Base-by-base conservation (phyloP, 2,797 vertebrate genomes). In the Tokudaia muenninki region DNA sequence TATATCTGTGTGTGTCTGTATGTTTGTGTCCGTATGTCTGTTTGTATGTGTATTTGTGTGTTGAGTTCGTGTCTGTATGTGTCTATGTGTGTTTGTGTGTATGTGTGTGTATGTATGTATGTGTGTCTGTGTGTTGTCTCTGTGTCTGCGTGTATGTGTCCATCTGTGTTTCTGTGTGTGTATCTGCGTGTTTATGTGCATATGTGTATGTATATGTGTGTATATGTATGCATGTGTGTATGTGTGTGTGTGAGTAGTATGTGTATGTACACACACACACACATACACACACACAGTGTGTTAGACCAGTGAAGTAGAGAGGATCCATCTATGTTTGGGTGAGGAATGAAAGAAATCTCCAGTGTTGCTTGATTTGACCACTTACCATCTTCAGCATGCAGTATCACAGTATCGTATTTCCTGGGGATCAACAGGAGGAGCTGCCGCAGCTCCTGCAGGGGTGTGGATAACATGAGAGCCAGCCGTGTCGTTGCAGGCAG, bases 11-110 rank as follows among this genome's bases (percentile, higher is more conserved):
- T 75, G 37, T 24, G 41, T 77, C 0, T 47, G 12, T 29, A 6
- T 16, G 4, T 29, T 13, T 47, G 22, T 26, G 12, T 16, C 0
- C 24, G 12, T 50, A 3, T 31, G 3, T 78, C 5, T 29, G 2
- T 26, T 3, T 31, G 1, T 50, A 0, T 59, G 3, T 50, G 6
- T 78, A 6, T 29, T 1, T 47, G 3, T 78, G 13, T 50, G 6
- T 41, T 41, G 41, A 41, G 41, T 41, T 3, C 41, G 41, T 78
- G 17, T 79, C 10, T 29, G 7, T 44, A 11, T 75, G n/a, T 44
- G 2, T 31, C 0, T 14, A 1, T 50, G 13, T 50, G 14, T 31
- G 3, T 50, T 1, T 50, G 14, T 31, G 1, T 29, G 5, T 29
- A 10, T 47, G 0, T 47, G 24, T 77, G 21, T 75, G 4, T 44